These are phyloP conservation scores for Pterois miles DNA, from an alignment of 2,797 vertebrate species.

Conservation along the genomic window DNA sequence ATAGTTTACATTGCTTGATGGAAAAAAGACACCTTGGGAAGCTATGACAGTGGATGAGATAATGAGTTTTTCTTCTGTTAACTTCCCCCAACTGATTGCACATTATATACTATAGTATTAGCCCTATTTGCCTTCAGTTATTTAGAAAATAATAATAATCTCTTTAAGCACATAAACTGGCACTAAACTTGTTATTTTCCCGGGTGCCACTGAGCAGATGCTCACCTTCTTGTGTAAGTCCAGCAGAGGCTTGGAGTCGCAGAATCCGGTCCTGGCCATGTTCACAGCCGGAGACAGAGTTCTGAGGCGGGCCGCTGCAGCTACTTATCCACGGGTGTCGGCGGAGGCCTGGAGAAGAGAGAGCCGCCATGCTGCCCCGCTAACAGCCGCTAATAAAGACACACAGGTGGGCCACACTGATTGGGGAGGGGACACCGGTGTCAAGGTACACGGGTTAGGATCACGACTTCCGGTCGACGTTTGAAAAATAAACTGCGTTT, in stretches of 20 bases:
- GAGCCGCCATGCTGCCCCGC: neutral
- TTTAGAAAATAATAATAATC: neutral
- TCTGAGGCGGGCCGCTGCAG: conserved; percentile 72
- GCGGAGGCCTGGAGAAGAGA: conserved; percentile 11
- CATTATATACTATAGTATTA: neutral
- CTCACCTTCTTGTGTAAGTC: conserved; percentile 83
- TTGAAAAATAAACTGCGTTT: neutral
- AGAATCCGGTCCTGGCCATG: conserved; percentile 84
- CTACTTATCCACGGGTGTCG: conserved; percentile 73
- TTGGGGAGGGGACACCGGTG: conserved; percentile 49
- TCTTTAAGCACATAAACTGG: neutral
- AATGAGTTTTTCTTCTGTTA: neutral
- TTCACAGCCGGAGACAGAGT: conserved; percentile 57
- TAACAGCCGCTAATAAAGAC: conserved; percentile 55
- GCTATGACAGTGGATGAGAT: neutral
- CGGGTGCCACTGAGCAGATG: too few relatives aligned
- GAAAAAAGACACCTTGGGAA: neutral
- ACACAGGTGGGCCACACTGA: conserved; percentile 62
- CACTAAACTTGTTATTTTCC: neutral
- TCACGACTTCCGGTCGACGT: conserved; percentile 43
- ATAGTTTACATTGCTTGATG: neutral
- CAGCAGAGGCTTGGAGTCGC: conserved; percentile 82
- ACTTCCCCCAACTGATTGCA: neutral
- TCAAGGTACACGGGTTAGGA: neutral
- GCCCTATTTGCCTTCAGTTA: neutral